Percentiles rank a stretch among this genome's conserved stretches.
phyloP scores from a whole-genome alignment of 2,113 vertebrate genomes.

The Desmodus rotundus region DNA sequence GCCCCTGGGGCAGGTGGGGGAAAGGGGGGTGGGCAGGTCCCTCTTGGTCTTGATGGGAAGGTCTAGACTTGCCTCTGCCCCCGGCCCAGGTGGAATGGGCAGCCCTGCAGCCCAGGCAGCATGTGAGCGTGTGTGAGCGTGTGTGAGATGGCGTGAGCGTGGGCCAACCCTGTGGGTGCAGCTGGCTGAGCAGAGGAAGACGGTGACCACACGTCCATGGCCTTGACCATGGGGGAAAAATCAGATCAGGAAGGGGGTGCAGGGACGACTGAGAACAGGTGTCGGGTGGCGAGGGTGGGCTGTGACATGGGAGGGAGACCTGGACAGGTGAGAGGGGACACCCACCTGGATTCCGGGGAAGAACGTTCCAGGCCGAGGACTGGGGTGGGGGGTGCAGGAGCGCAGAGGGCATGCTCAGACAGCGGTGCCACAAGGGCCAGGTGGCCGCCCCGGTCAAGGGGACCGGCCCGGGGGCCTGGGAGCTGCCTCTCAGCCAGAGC shows the following conservation, averaged over 20 bases:
- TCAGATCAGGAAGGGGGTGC: neutral
- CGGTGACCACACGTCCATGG: neutral
- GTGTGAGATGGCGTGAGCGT: too few relatives aligned
- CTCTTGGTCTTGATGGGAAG: too few relatives aligned
- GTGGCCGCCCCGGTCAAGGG: neutral
- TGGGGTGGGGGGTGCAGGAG: too few relatives aligned
- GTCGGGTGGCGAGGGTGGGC: neutral
- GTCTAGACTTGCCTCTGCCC: too few relatives aligned
- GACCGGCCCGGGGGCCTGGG: fast-evolving
- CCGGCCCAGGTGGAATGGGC: too few relatives aligned
- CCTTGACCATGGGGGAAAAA: neutral
- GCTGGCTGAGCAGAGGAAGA: too few relatives aligned
- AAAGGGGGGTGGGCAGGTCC: too few relatives aligned
- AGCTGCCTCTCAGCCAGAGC: too few relatives aligned
- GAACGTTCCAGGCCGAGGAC: too few relatives aligned
- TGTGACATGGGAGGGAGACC: neutral
- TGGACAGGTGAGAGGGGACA: neutral
- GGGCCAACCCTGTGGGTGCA: too few relatives aligned
- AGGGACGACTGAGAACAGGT: neutral
- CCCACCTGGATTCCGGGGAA: neutral
- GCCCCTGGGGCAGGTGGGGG: too few relatives aligned
- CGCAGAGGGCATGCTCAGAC: fast-evolving
- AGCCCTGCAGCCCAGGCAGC: too few relatives aligned
- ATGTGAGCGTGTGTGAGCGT: neutral
- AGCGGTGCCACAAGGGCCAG: neutral